phyloP scores from a whole-genome alignment of 2,113 vertebrate species.

The Odocoileus virginianus region DNA sequence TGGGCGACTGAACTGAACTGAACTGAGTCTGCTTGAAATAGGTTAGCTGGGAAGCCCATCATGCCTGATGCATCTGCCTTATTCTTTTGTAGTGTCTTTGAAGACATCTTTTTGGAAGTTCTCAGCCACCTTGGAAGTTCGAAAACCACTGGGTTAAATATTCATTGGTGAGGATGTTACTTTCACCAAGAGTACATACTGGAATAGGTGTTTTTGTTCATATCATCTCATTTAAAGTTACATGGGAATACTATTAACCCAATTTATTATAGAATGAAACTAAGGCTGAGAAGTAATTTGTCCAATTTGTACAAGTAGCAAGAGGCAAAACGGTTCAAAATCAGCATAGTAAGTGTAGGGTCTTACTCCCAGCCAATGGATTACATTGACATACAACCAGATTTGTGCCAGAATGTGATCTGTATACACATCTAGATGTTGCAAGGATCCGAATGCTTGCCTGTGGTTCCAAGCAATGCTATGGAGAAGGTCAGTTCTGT shows the following conservation, averaged over 20 bases:
- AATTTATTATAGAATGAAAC: background rate
- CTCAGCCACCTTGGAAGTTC: background rate
- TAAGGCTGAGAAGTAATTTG: background rate
- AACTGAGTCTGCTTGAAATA: background rate
- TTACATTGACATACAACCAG: background rate
- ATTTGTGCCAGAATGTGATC: background rate
- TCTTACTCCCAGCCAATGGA: background rate
- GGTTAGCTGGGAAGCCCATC: background rate
- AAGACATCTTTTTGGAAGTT: background rate
- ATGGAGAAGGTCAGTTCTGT: background rate
- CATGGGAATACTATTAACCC: background rate
- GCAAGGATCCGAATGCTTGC: background rate
- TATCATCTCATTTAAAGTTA: background rate
- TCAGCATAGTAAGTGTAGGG: background rate
- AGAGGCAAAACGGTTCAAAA: background rate
- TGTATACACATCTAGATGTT: background rate
- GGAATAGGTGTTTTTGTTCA: background rate
- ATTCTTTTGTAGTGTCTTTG: background rate
- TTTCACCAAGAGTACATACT: background rate
- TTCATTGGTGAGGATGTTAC: background rate
- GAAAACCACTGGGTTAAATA: background rate
- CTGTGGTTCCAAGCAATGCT: background rate
- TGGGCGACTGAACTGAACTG: background rate
- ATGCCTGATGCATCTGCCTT: background rate
- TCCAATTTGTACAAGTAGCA: background rate